Percentiles rank a stretch among this genome's conserved stretches.
Conservation (phyloP, 2,113 vertebrate genomes). For the Mesembrinibis cayennensis region DNA sequence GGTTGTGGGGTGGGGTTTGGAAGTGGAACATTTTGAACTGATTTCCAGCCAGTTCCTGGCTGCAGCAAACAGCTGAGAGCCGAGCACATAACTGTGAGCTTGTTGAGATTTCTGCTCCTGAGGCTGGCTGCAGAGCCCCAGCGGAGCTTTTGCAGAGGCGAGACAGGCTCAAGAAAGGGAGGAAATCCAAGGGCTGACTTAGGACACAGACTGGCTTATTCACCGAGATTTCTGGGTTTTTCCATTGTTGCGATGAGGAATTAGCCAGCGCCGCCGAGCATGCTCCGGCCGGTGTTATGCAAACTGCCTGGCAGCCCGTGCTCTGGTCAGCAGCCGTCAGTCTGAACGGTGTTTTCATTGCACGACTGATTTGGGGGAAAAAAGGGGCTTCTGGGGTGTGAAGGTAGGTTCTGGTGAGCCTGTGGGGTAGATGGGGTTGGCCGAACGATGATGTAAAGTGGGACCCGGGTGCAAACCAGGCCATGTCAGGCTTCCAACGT, state of each 20-base stretch:
- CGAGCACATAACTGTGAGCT: conserved; percentile 57
- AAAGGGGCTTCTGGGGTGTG: not conserved
- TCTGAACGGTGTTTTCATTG: not conserved
- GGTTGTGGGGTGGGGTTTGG: conserved; percentile 42
- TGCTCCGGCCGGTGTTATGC: not conserved
- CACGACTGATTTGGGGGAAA: not conserved
- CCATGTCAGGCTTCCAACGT: not conserved
- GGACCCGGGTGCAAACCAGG: not conserved
- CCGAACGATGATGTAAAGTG: accelerated
- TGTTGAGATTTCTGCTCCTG: conserved; percentile 45
- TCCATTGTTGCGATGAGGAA: conserved; percentile 69
- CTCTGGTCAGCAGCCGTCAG: not conserved
- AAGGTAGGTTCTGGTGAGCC: not conserved
- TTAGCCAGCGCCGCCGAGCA: not conserved
- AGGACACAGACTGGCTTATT: conserved; percentile 62
- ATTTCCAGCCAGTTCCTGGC: conserved; percentile 67
- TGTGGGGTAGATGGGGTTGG: not conserved
- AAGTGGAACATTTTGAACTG: conserved; percentile 68
- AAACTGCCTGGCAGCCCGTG: not conserved
- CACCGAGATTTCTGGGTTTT: conserved; percentile 56
- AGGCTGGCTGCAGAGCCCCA: conserved; percentile 33
- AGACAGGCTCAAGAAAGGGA: conserved; percentile 61
- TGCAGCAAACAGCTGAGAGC: conserved; percentile 23
- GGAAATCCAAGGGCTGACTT: conserved; percentile 67
- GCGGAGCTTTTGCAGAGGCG: conserved; percentile 26